Evolutionary conservation across 2,113 vertebrate species (phyloP), one percentile per base, ranked within the genome.

Genomic region (Mixornis gularis): DNA sequence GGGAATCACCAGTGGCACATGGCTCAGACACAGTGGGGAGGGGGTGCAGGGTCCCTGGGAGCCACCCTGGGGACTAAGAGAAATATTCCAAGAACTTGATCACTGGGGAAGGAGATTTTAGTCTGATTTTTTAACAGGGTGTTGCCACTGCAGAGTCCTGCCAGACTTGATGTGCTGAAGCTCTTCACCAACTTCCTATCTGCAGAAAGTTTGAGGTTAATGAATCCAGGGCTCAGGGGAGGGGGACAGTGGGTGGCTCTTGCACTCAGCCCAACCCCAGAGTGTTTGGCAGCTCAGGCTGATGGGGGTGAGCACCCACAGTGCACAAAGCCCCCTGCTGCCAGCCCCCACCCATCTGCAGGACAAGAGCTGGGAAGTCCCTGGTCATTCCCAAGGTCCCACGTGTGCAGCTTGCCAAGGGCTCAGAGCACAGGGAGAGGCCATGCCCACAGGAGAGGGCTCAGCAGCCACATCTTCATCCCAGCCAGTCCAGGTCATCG

Each of bases 401-500:
- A 51, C 0, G 1, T 3, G 18, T 0, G 34, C 81, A 62, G 85
- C 71, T 71, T 0, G 0, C 26, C 13, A 52, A 43, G 72, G 60
- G 64, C 88, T 16, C 43, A 19, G 83, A 30, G 56, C 92, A 26
- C 6, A 1, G 64, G 58, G 62, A 40, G 60, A 77, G 68, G 49
- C 55, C 18, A 0, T 24, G 53, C 25, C 69, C 70, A 70, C 49
- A 64, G 90, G 44, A 60, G 48, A 72, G 51, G 59, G 77, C 43
- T 88, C 76, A 40, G 36, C 91, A 91, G 85, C 65, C 51, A 20
- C 60, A 63, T 87, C 96, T 93, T 99, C 97, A 99, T 87, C 98
- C 98, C 88, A 99, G 94, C 99, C 99, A 99, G 95, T 98, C 98
- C 95, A 98, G 96, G 66, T 99, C 98, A 3, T 98, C 98, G 0